Conservation (phyloP, 2,888 invertebrate genomes). For the Leucophenga montana region DNA sequence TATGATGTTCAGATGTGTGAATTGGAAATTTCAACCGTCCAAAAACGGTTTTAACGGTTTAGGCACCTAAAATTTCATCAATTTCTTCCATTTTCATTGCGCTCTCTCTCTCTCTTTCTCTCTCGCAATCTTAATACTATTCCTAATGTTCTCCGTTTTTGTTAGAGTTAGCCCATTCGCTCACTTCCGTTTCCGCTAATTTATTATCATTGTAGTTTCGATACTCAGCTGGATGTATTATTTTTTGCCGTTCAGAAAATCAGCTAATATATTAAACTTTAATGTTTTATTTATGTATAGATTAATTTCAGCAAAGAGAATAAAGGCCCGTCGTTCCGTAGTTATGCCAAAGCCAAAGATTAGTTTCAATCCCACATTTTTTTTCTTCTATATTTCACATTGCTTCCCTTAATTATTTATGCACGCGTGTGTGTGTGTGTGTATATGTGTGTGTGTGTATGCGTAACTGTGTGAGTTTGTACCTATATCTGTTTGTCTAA, state of each 20-base stretch:
- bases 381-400: not conserved
- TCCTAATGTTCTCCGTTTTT: too few species aligned
- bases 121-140: too few species aligned
- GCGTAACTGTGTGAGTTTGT: not conserved
- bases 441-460: not conserved
- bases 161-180: too few species aligned
- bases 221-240: not conserved
- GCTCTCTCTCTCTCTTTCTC: too few species aligned
- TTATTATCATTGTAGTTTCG: slow-evolving; percentile 4
- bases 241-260: not conserved
- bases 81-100: too few species aligned
- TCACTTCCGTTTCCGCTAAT: not conserved
- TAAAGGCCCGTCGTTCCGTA: not conserved
- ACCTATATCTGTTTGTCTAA: not conserved
- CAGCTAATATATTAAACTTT: slow-evolving; percentile 49
- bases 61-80: too few species aligned
- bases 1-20: too few species aligned
- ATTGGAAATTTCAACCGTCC: too few species aligned
- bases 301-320: slow-evolving; percentile 42
- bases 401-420: not conserved
- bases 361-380: slow-evolving; percentile 3
- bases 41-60: too few species aligned
- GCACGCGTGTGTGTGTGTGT: not conserved
- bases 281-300: slow-evolving; percentile 49
- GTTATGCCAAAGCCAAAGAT: not conserved